Percentiles rank a stretch among this genome's conserved stretches.
These are phyloP conservation scores for Nudaria mundana DNA, from an alignment of 2,888 invertebrate species.

Conservation along the genomic window DNA sequence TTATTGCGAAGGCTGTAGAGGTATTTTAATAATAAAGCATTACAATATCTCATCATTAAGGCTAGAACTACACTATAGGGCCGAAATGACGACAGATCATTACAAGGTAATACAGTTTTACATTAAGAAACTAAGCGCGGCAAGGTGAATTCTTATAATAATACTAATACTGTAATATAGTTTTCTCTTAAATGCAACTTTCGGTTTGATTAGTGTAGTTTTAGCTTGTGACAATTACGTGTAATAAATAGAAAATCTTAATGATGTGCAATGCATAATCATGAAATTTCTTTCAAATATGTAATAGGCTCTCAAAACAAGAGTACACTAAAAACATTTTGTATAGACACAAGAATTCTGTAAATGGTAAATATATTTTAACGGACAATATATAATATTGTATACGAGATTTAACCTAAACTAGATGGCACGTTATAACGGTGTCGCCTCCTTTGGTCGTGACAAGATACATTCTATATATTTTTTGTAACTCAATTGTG, in stretches of 20 bases:
- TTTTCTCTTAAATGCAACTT: no score
- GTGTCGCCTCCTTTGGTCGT: constrained; percentile 79
- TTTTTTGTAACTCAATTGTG: constrained; percentile 68
- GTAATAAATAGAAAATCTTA: constrained; percentile 45
- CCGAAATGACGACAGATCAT: background rate
- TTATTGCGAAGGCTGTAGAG: constrained; percentile 62
- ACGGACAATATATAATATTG: constrained; percentile 82
- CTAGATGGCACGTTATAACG: constrained; percentile 81
- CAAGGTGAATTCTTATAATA: background rate
- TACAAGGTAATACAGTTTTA: background rate
- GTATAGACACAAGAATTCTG: constrained; percentile 82
- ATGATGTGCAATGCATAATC: constrained; percentile 53
- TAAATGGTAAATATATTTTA: constrained; percentile 82
- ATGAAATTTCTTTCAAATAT: constrained; percentile 70
- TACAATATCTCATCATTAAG: constrained; percentile 40
- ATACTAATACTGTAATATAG: no score
- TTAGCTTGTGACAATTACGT: constrained; percentile 30
- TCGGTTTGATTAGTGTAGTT: constrained; percentile 1
- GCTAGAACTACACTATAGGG: constrained; percentile 3
- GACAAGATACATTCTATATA: constrained; percentile 50
- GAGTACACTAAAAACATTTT: constrained; percentile 81
- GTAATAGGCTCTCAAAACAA: constrained; percentile 81
- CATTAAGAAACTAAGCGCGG: no score
- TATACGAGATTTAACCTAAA: constrained; percentile 82
- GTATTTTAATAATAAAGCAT: constrained; percentile 55